Percentiles rank a stretch among this genome's conserved stretches.
These are phyloP conservation scores for Cyaniris semiargus DNA, from an alignment of 2,888 invertebrate genomes.

Conservation along the genomic window DNA sequence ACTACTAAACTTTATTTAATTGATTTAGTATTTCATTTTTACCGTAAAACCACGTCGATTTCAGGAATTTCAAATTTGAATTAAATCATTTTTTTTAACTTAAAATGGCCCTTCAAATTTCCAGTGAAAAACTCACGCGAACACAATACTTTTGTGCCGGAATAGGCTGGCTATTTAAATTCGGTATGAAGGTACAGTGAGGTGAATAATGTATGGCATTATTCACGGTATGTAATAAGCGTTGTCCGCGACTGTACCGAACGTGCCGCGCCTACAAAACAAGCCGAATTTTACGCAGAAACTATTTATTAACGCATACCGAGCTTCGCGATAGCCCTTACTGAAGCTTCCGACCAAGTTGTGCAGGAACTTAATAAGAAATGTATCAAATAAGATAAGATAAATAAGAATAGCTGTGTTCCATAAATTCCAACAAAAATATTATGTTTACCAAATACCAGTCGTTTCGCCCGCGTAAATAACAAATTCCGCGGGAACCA, in stretches of 20 bases:
- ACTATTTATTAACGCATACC: slow-evolving; percentile 63
- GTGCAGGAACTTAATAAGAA: slow-evolving; percentile 14
- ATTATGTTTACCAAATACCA: background rate
- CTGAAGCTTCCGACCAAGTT: slow-evolving; percentile 29
- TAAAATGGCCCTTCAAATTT: background rate
- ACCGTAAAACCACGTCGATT: background rate
- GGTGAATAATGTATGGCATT: slow-evolving; percentile 47
- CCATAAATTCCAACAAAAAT: background rate
- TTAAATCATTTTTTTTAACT: background rate
- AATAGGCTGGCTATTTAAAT: background rate
- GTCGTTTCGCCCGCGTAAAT: background rate
- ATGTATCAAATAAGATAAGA: slow-evolving; percentile 5
- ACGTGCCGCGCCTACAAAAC: slow-evolving; percentile 66
- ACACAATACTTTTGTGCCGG: background rate
- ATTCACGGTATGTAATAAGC: slow-evolving; percentile 73
- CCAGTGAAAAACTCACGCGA: background rate
- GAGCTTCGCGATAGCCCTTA: slow-evolving; percentile 42
- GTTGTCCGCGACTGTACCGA: slow-evolving; percentile 49
- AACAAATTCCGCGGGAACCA: background rate
- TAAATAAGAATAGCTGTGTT: slow-evolving; percentile 8
- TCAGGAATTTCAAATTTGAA: background rate
- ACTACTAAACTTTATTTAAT: too few relatives aligned
- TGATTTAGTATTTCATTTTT: background rate
- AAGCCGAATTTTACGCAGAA: slow-evolving; percentile 52
- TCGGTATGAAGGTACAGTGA: slow-evolving; percentile 22